Evolutionary conservation across 2,888 invertebrate species (phyloP), one percentile per base, ranked within the genome.

Genomic region (Agrilus mali): DNA sequence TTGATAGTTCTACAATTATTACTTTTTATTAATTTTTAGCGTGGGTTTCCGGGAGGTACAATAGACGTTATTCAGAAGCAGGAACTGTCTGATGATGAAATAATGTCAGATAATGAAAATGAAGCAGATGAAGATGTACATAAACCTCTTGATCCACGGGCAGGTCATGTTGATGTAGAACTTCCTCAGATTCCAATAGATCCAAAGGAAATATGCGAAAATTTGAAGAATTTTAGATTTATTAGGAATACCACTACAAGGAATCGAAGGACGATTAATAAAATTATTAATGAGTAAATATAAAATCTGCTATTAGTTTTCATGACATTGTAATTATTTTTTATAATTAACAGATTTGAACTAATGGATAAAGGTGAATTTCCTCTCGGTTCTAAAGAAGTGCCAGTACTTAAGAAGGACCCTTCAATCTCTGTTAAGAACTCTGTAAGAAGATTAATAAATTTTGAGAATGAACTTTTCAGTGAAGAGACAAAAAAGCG

Each of bases 161-260:
- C 89, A 2, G 90, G 89, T 0, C 73, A 75, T 42, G 82, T 88
- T 1, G 73, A 86, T 65, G 86, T 86, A 4, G 69, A 72, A 38
- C 72, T 90, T 50, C 75, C 82, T 0, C 75, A 79, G 50, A 64
- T 90, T 41, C 72, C 75, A 7, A 78, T 86, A 32, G 75, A 82
- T 51, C 72, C 79, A 0, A 57, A 63, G 20, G 59, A 67, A 36
- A 63, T 89, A 5, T 73, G 74, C 0, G 59, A 65, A 2, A 65
- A 75, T 52, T 58, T 87, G 36, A 62, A 71, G 3, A 58, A 64
- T 2, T 58, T 73, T 43, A 66, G 73, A 61, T 68, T 68, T 57
- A 60, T 70, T 43, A 54, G 70, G 49, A 61, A 63, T 4, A 72
- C 75, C 4, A 74, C 71, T 14, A 69, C 73, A 1, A 74, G 73